These are phyloP conservation scores for Spinus pinus DNA, from an alignment of 2,797 vertebrate genomes.

Conservation along the genomic window DNA sequence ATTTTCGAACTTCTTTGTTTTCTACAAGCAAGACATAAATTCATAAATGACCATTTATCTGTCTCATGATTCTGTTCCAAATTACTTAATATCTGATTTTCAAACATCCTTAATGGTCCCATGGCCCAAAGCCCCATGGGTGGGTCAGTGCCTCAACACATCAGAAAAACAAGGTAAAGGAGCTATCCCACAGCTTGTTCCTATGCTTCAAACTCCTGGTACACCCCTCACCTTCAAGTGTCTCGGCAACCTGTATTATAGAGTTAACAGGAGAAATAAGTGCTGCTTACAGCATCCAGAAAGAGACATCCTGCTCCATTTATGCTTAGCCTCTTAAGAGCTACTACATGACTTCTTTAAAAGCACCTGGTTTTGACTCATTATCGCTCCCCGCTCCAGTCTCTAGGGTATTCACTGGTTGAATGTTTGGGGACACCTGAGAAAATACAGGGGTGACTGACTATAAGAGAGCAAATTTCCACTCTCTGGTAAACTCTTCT, in stretches of 20 bases:
- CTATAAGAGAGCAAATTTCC: not conserved
- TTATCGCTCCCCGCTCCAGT: not conserved
- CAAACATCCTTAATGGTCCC: not conserved
- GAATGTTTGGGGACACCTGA: not conserved
- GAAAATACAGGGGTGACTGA: not conserved
- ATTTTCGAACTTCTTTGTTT: not conserved
- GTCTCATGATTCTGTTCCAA: not conserved
- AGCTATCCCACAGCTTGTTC: not conserved
- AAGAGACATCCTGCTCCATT: not conserved
- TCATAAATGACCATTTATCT: not conserved
- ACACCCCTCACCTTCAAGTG: not conserved
- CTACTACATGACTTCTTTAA: not conserved
- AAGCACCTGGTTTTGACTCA: not conserved
- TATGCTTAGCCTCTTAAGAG: not conserved
- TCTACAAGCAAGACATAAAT: not conserved
- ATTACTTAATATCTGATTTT: not conserved
- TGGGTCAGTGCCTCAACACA: not conserved
- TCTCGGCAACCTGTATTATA: not conserved
- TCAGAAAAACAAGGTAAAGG: accelerated
- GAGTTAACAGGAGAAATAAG: not conserved
- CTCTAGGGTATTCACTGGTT: not conserved
- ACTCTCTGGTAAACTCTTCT: not conserved
- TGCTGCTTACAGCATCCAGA: not conserved
- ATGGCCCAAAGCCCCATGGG: not conserved
- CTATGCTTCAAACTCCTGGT: not conserved